phyloP scores from a whole-genome alignment of 2,888 invertebrate genomes.

The Criorhina ranunculi region DNA sequence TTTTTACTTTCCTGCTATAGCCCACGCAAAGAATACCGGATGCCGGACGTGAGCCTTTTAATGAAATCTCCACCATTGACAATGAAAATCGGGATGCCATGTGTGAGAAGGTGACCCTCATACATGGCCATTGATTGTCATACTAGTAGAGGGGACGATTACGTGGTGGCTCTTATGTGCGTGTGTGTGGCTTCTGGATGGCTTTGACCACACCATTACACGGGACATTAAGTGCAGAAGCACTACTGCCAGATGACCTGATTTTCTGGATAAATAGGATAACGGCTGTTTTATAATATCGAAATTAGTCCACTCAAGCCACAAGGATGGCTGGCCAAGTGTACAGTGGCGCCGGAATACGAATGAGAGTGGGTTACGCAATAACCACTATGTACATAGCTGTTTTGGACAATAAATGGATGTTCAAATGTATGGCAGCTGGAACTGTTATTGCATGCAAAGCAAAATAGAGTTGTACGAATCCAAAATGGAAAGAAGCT shows the following conservation, averaged over 20 bases:
- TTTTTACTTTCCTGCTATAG: slow-evolving; percentile 7
- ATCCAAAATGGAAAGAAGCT: too few species aligned
- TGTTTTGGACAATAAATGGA: background rate
- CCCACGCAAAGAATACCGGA: slow-evolving; percentile 1
- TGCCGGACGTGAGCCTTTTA: slow-evolving; percentile 34
- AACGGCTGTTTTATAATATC: slow-evolving; percentile 36
- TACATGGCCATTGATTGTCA: slow-evolving; percentile 14
- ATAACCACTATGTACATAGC: background rate
- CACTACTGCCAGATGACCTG: slow-evolving; percentile 31
- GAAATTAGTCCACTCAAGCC: slow-evolving; percentile 5
- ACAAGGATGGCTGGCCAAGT: slow-evolving; percentile 1
- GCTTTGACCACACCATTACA: slow-evolving; percentile 52
- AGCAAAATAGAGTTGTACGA: too few species aligned
- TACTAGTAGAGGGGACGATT: background rate
- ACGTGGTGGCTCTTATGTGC: slow-evolving; percentile 9
- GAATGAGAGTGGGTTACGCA: background rate
- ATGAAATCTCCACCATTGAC: slow-evolving; percentile 31
- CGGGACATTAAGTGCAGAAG: slow-evolving; percentile 55
- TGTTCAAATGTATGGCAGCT: background rate
- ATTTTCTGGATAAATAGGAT: slow-evolving; percentile 39
- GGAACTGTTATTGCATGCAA: too few species aligned
- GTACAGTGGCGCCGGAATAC: slow-evolving; percentile 6
- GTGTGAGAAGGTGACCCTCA: slow-evolving; percentile 6
- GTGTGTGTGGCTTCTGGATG: slow-evolving; percentile 23
- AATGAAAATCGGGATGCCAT: slow-evolving; percentile 35